Evolutionary conservation across 2,888 invertebrate species (phyloP).

Genomic region (Archips crataeganus): DNA sequence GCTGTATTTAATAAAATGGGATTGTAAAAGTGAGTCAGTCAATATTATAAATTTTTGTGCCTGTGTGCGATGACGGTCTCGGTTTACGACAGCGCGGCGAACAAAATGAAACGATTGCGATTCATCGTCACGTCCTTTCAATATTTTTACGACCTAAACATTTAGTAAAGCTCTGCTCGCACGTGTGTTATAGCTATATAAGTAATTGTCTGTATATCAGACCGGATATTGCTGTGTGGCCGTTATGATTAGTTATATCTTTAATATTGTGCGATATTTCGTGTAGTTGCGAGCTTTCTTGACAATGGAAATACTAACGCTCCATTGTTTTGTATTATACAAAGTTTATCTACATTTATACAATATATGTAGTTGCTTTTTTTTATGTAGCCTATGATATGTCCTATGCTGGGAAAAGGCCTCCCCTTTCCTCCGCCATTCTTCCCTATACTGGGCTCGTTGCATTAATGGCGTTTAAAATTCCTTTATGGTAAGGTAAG

Average conservation of each 20-base stretch:
- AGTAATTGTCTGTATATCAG: conserved; percentile 17
- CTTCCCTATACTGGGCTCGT: too few species aligned
- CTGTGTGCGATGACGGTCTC: conserved; percentile 30
- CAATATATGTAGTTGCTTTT: not conserved
- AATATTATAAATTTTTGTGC: conserved; percentile 39
- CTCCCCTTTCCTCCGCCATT: too few species aligned
- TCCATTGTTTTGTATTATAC: not conserved
- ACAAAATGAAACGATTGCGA: conserved; percentile 62
- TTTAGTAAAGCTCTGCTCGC: conserved; percentile 42
- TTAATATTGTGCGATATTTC: conserved; percentile 5
- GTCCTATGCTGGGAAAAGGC: too few species aligned
- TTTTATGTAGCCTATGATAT: too few species aligned
- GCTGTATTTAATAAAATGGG: conserved; percentile 8
- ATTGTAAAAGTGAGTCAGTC: conserved; percentile 28
- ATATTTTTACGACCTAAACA: conserved; percentile 50
- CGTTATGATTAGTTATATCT: conserved; percentile 15
- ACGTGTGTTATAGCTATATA: conserved; percentile 26
- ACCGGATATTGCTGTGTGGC: conserved; percentile 14
- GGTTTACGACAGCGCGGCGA: conserved; percentile 37
- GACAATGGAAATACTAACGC: not conserved
- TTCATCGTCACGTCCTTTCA: conserved; percentile 58
- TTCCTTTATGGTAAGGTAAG: not conserved
- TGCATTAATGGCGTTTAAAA: not conserved
- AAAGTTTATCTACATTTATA: not conserved
- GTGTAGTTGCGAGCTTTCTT: not conserved